Evolutionary conservation across 1,140 invertebrate genomes (phyloP).

Genomic region (Dendrolimus kikuchii): DNA sequence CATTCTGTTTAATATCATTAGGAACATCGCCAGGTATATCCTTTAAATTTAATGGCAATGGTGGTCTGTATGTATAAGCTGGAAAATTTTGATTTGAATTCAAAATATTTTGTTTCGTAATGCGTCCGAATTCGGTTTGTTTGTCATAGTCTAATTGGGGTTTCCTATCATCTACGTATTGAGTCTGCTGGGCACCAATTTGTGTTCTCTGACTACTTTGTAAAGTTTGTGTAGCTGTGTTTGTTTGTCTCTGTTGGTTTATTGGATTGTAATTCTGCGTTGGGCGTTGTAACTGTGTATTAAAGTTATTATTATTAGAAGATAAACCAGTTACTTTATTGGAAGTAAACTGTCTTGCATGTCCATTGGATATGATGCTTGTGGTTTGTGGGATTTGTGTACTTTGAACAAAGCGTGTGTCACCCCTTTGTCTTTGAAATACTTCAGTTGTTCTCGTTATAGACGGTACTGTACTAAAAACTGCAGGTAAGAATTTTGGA

Average conservation of each 20-base stretch:
- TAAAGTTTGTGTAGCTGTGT: conserved; percentile 5
- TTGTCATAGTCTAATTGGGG: conserved; percentile 17
- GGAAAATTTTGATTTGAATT: neutral
- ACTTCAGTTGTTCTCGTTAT: conserved; percentile 22
- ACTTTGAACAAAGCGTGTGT: conserved; percentile 11
- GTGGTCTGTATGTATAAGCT: conserved; percentile 2
- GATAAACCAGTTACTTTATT: conserved; percentile 6
- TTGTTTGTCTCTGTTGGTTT: conserved; percentile 8
- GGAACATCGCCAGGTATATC: conserved; percentile 10
- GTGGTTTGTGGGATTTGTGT: conserved; percentile 13
- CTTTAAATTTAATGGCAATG: conserved; percentile 11
- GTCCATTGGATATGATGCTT: conserved; percentile 23
- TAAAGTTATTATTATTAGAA: conserved; percentile 13
- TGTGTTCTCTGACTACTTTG: conserved; percentile 7
- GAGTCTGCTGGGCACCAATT: conserved; percentile 14
- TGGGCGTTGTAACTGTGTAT: conserved; percentile 13
- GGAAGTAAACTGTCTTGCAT: conserved; percentile 20
- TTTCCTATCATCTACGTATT: conserved; percentile 19
- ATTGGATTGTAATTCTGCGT: conserved; percentile 13
- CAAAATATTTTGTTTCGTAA: neutral
- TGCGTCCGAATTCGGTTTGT: conserved; percentile 14
- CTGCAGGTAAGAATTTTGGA: conserved; percentile 15
- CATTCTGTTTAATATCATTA: conserved; percentile 40
- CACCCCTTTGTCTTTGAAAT: conserved; percentile 32
- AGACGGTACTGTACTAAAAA: conserved; percentile 22